Evolutionary conservation across 1,140 invertebrate genomes (phyloP).

Genomic region (Ceratosolen fusciceps): DNA sequence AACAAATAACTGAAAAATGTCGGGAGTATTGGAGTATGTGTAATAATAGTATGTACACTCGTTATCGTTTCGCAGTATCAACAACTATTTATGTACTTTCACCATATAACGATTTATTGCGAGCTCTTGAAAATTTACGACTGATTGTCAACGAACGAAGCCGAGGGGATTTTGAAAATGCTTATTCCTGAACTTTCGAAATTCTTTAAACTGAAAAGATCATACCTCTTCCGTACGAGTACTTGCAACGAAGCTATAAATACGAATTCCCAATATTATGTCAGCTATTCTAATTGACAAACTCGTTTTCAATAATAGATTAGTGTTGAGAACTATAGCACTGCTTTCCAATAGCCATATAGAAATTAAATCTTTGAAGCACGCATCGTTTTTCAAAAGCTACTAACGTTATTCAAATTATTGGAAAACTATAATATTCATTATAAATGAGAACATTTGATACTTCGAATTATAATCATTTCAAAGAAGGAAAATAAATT

Average conservation of each 20-base stretch:
- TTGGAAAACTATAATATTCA: no score
- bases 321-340: no score
- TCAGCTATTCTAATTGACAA: no score
- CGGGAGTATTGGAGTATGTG: neutral
- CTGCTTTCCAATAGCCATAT: no score
- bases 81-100: neutral
- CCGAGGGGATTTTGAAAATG: neutral
- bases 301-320: no score
- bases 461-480: no score
- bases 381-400: no score
- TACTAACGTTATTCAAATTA: no score
- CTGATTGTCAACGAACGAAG: neutral
- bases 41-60: neutral
- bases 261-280: no score
- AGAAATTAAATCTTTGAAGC: no score
- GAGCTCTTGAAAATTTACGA: slow-evolving; percentile 31
- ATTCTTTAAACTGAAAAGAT: neutral
- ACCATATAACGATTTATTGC: slow-evolving; percentile 13
- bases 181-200: neutral
- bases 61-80: neutral
- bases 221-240: neutral
- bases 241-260: neutral
- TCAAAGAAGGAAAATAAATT: no score
- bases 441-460: no score
- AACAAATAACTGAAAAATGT: neutral